Base-by-base conservation (phyloP, 2,797 vertebrate genomes). In the Acipenser transmontanus region DNA sequence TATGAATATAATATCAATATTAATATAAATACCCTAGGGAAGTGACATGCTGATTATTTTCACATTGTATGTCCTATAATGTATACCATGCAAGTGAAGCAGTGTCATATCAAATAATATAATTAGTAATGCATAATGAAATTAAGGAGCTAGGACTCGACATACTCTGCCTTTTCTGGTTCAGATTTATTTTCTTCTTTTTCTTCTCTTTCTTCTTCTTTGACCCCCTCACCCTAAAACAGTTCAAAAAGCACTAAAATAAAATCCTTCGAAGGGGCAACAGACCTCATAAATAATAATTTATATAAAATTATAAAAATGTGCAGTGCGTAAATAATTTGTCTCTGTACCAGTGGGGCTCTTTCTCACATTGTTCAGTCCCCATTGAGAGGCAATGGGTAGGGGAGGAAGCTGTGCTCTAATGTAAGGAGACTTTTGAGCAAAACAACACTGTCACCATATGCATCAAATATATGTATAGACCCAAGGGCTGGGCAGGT, bases 161-260 rank as follows among this genome's bases (percentile, higher is more conserved):
- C 93, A 8, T 92, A 98, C 95, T 92, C 91, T 7, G 92, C 83
- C 77, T 93, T 89, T 78, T 96, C 92, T 1, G 89, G 82, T 77
- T 94, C 89, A 17, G 85, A 78, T 75, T 89, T 89, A 68, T 76
- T 81, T 70, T 78, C 70, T 57, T 66, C 50, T 11, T 73, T 75
- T 74, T 68, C 66, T 76, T 91, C 72, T 64, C 62, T 65, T 34
- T 69, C 72, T 34, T 70, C 74, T 17, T 78, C 80, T 51, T 62
- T 64, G 57, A 17, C 7, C 7, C 47, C 20, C 17, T 91, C 91
- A 0, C 88, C 88, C 94, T 95, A 66, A 66, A 20, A 8, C 51
- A 77, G 66, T 68, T 74, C 74, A 65, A 82, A 79, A 63, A 75
- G 73, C 48, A 78, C 68, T 56, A 47, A 57, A 65, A 63, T 8